A percentile compares a stretch with the other conserved stretches of the same genome.
These are phyloP conservation scores for Hapalemur alaotrensis DNA, from an alignment of 2,797 vertebrate genomes.

Conservation along the genomic window DNA sequence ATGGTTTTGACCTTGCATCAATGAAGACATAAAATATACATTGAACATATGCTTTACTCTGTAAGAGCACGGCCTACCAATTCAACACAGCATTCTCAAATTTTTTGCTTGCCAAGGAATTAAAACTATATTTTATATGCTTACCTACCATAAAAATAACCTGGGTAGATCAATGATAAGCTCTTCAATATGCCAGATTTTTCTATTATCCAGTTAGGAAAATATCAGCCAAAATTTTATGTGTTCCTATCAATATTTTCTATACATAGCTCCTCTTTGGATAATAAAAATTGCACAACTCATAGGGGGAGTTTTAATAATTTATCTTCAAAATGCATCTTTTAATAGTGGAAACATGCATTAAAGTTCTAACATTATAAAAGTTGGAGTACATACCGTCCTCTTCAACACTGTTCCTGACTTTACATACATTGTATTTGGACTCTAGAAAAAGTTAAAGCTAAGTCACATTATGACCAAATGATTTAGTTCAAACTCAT, in stretches of 20 bases:
- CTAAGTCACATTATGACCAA: constrained; percentile 21
- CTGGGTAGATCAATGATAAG: not conserved
- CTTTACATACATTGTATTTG: constrained; percentile 9
- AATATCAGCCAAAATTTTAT: not conserved
- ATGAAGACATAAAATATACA: not conserved
- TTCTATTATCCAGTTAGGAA: not conserved
- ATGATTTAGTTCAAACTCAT: constrained; percentile 47
- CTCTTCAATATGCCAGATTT: not conserved
- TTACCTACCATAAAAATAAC: not conserved
- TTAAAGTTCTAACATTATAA: not conserved
- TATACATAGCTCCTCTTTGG: not conserved
- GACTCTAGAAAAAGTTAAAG: constrained; percentile 21
- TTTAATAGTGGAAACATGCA: not conserved
- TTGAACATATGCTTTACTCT: not conserved
- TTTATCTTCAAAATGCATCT: not conserved
- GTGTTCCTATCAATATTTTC: not conserved
- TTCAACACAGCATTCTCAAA: not conserved
- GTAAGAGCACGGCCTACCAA: not conserved
- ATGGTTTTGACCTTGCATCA: not conserved
- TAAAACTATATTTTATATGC: not conserved
- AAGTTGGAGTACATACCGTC: not conserved
- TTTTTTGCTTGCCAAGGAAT: not conserved
- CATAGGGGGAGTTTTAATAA: not conserved
- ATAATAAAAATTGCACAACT: not conserved
- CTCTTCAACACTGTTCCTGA: not conserved